Percentiles rank a stretch among this genome's conserved stretches.
These are phyloP conservation scores for Ciconia boyciana DNA, from an alignment of 2,113 vertebrate species.

Conservation along the genomic window DNA sequence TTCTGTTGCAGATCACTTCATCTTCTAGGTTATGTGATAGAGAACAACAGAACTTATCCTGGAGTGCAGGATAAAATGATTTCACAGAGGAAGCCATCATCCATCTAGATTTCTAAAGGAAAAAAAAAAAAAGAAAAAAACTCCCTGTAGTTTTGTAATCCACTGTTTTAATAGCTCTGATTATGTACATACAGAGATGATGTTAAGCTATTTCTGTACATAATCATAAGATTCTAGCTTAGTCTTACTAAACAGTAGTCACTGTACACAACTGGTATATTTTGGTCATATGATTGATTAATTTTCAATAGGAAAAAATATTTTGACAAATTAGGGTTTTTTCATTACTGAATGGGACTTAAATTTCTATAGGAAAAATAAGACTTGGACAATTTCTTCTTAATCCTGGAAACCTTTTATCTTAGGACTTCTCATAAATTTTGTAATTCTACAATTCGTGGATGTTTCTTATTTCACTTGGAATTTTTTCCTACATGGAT, in stretches of 20 bases:
- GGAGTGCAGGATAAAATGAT: not conserved
- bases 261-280: not conserved
- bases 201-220: not conserved
- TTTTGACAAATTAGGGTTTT: not conserved
- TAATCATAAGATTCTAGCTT: not conserved
- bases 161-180: not conserved
- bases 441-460: not conserved
- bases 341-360: not conserved
- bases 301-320: not conserved
- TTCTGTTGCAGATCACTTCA: constrained; percentile 39
- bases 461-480: not conserved
- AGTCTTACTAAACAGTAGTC: not conserved
- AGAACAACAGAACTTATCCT: constrained; percentile 11
- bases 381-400: not conserved
- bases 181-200: not conserved
- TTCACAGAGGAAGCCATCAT: not conserved
- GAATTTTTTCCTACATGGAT: not conserved
- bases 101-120: not conserved
- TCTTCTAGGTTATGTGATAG: constrained; percentile 21
- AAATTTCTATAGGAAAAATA: not conserved
- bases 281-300: not conserved
- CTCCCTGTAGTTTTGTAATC: not conserved
- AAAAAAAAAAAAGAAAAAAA: not conserved
- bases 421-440: not conserved
- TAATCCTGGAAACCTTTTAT: not conserved